These are phyloP conservation scores for Jordanella pulchra DNA, from an alignment of 2,797 vertebrate genomes.

Conservation along the genomic window DNA sequence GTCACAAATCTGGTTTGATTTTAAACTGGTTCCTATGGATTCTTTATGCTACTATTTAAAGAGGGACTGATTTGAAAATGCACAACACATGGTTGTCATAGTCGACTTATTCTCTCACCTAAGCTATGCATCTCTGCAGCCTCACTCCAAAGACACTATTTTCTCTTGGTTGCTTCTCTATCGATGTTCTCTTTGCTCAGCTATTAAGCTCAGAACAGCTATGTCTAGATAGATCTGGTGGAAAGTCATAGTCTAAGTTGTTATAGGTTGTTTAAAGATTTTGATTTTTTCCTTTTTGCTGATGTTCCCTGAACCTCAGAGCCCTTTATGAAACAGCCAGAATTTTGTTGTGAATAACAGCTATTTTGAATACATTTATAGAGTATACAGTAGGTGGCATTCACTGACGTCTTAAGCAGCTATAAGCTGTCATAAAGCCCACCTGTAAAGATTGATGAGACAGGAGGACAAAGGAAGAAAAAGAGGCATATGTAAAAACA, in stretches of 20 bases:
- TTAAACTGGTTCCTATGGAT: background rate
- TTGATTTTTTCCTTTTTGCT: background rate
- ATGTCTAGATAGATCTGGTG: background rate
- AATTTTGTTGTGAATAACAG: background rate
- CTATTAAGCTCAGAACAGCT: background rate
- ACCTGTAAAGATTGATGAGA: conserved; percentile 22
- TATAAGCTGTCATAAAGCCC: background rate
- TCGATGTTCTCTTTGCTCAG: background rate
- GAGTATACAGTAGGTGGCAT: background rate
- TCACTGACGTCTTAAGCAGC: background rate
- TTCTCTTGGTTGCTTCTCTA: background rate
- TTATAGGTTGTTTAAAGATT: too few relatives aligned
- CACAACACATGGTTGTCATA: background rate
- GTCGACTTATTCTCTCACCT: background rate
- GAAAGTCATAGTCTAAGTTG: background rate
- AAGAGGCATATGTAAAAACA: conserved; percentile 33
- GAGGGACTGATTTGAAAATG: background rate
- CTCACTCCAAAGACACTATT: background rate
- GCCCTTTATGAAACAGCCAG: background rate
- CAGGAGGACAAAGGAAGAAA: conserved; percentile 28
- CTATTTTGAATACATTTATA: background rate
- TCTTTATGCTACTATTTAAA: background rate
- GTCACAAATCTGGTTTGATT: background rate
- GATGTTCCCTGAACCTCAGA: background rate
- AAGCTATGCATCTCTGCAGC: background rate